phyloP scores from a whole-genome alignment of 2,113 vertebrate genomes.

The Thermophis baileyi region DNA sequence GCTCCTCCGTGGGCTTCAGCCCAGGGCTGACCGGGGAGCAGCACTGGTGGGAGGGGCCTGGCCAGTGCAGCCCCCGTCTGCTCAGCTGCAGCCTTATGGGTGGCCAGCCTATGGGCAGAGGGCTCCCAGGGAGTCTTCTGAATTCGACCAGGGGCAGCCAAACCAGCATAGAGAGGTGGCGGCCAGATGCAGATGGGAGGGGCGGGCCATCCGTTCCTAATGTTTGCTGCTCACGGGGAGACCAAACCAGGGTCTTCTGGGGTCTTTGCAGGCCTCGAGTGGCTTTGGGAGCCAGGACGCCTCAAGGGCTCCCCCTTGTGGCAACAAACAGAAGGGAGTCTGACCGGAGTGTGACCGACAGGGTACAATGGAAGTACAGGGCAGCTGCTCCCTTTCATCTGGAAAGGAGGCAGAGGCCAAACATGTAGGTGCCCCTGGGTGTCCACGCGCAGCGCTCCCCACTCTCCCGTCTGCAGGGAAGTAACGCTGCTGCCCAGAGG shows the following conservation, averaged over 20 bases:
- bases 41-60: background rate
- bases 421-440: background rate
- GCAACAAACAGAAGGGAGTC: background rate
- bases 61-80: background rate
- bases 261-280: background rate
- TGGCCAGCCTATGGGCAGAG: background rate
- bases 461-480: background rate
- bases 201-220: background rate
- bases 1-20: background rate
- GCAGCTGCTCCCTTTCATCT: background rate
- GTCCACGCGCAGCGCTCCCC: background rate
- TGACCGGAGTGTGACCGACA: background rate
- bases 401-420: background rate
- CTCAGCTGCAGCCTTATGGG: background rate
- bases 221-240: background rate
- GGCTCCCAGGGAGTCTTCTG: background rate
- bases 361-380: accelerated
- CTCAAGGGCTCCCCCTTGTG: background rate
- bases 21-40: background rate
- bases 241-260: background rate
- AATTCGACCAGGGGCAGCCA: no score
- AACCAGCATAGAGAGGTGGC: background rate
- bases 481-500: background rate
- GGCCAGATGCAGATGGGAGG: background rate
- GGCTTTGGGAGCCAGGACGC: background rate